Evolutionary conservation across 35 echinoderm and acorn worm genomes (phyloP), one percentile per base, ranked within the genome.

Genomic region (Ptychodera flava): DNA sequence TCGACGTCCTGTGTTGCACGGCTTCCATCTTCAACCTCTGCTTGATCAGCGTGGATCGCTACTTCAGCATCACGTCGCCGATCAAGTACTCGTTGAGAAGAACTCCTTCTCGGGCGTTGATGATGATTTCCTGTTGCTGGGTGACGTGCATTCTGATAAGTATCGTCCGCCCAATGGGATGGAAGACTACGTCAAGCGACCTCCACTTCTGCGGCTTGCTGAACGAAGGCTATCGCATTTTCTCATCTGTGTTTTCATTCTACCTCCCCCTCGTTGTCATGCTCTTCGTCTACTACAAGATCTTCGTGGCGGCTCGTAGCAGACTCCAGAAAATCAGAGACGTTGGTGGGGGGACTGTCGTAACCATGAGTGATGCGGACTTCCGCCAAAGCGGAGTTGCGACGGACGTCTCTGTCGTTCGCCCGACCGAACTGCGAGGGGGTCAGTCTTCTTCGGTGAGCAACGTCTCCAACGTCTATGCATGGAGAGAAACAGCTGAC

Each of bases 1-100:
- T 99, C 77, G 96, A 99, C 52, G 93, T 99, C 27, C 36, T 99
- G 28, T 85, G 96, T 32, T 94, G 96, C 76, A 99, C 96, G 22
- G 96, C 96, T 29, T 94, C 96, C 1, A 99, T 99, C 16, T 86
- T 91, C 37, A 99, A 94, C 64, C 75, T 99, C 1, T 99, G 96
- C 76, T 80, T 99, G 37, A 99, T 99, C 31, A 91, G 92, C 28
- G 36, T 97, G 33, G 91, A 97, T 52, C 90, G 89, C 78, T 97
- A 90, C 75, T 92, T 91, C 76, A 91, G 90, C 1, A 97, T 97
- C 36, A 97, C 94, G 22, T 80, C 78, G 29, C 94, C 94, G n/a
- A 81, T 97, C 36, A 90, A 83, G 28, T 97, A 97, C 37, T 78
- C 90, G 35, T 85, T 33, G 36, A 79, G 77, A 6, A 90, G 92